Evolutionary conservation across 2,113 vertebrate genomes (phyloP).

Genomic region (Rhadina sibilatrix): DNA sequence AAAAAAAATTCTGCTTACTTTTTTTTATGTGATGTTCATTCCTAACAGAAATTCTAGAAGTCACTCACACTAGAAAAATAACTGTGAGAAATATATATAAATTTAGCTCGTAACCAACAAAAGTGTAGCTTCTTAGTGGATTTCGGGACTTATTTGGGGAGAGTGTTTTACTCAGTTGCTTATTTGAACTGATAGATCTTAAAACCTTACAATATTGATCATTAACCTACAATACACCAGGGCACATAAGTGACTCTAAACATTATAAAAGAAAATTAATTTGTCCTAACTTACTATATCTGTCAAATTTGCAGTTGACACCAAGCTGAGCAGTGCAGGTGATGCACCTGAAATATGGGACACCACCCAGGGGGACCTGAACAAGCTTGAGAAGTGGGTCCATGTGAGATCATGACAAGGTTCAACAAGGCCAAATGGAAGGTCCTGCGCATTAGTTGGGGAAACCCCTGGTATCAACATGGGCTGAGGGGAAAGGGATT

Average conservation of each 20-base stretch:
- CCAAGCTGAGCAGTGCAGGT: background rate
- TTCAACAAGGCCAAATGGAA: background rate
- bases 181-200: background rate
- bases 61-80: background rate
- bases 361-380: background rate
- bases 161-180: background rate
- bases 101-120: background rate
- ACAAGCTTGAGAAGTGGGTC: too few relatives aligned
- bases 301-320: background rate
- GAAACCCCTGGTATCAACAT: rapidly evolving
- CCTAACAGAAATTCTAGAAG: background rate
- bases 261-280: background rate
- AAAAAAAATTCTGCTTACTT: background rate
- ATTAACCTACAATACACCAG: background rate
- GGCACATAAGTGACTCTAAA: background rate
- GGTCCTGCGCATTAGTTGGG: background rate
- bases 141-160: background rate
- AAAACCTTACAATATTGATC: background rate
- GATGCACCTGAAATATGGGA: background rate
- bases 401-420: background rate
- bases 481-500: background rate
- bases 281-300: background rate
- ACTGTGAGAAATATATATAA: background rate
- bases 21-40: background rate
- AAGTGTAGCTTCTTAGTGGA: background rate